phyloP scores from a whole-genome alignment of 2,113 vertebrate genomes.

The Chionis minor region DNA sequence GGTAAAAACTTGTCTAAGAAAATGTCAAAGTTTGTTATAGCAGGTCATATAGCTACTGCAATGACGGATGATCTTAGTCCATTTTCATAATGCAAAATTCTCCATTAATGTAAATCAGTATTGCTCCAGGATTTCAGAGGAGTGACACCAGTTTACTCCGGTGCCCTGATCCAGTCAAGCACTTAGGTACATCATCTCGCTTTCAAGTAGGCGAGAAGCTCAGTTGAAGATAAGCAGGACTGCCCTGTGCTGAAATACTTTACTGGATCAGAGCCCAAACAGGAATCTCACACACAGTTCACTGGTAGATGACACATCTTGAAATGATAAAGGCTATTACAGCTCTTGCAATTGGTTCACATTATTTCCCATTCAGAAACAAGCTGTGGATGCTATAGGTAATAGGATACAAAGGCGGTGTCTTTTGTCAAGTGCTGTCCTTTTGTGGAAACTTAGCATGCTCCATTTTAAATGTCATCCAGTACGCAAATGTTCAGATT shows the following conservation, averaged over 20 bases:
- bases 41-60: not conserved
- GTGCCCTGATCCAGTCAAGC: not conserved
- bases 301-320: not conserved
- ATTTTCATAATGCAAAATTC: not conserved
- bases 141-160: conserved; percentile 5
- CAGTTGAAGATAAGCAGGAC: not conserved
- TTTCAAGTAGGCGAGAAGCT: not conserved
- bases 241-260: conserved; percentile 6
- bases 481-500: not conserved
- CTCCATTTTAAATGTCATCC: not conserved
- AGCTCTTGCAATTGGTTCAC: not conserved
- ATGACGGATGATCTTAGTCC: not conserved
- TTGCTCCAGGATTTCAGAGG: not conserved
- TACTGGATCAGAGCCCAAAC: conserved; percentile 1
- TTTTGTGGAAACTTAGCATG: not conserved
- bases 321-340: not conserved
- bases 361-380: not conserved
- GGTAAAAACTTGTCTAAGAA: conserved; percentile 56
- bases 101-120: not conserved
- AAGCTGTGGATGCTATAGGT: not conserved
- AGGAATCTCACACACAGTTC: not conserved
- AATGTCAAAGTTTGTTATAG: conserved; percentile 36
- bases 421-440: not conserved
- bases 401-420: not conserved
- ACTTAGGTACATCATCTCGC: not conserved